Evolutionary conservation across 2,113 vertebrate genomes (phyloP), one percentile per base, ranked within the genome.

Genomic region (Clarias gariepinus): DNA sequence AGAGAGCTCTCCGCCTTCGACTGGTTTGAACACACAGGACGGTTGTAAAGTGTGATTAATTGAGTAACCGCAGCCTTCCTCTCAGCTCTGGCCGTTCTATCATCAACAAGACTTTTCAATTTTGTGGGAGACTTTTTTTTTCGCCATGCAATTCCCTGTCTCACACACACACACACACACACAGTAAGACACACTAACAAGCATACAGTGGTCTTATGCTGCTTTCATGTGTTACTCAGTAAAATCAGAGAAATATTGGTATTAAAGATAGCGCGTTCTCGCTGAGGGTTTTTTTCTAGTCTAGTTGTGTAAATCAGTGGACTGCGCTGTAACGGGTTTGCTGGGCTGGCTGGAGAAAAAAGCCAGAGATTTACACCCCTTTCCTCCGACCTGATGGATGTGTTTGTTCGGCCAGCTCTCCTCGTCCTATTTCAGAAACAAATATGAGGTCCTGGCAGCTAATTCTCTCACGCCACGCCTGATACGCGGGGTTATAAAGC

Each of bases 331-430:
- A 88, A 89, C 86, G 73, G 88, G 88, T 83, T 90, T 84, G 89
- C 88, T 85, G 69, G 55, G 25, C 87, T 77, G 74, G 82, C 64
- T 57, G 66, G 66, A 63, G 82, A 25, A 30, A 47, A 47, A 47
- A 47, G 47, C 47, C 47, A 47, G 63, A 85, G 86, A 91, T 90
- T 91, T 91, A 90, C 89, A 57, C 79, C 74, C 13, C 82, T 84
- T 71, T 87, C 86, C 74, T 66, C 79, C 87, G 80, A 64, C 87
- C 78, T 90, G 90, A 91, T 88, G 73, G 86, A 91, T 91, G 81
- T 73, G 86, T 83, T 88, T 78, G 84, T 86, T 82, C 81, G 69
- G 68, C 71, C 83, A 61, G 74, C 80, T 87, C 63, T 78, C 81
- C 61, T 79, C 25, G 61, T 58, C 81, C 71, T 88, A 85, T 84